Evolutionary conservation across 2,797 vertebrate genomes (phyloP).

Genomic region (Eupleurogrammus muticus): DNA sequence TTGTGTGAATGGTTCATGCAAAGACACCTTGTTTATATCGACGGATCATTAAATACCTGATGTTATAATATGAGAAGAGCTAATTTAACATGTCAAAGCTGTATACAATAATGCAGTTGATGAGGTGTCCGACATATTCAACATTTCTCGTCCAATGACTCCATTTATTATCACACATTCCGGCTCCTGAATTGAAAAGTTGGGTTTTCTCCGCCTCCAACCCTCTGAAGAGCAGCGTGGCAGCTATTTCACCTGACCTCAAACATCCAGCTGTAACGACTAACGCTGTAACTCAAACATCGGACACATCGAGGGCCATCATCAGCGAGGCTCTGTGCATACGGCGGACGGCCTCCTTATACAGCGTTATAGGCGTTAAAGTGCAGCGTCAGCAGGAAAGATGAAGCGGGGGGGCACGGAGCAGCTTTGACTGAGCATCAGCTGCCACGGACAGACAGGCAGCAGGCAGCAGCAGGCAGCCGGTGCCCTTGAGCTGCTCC

Average conservation of each 20-base stretch:
- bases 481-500: constrained; percentile 68
- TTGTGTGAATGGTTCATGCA: not conserved
- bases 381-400: constrained; percentile 68
- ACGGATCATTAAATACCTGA: no score
- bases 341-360: constrained; percentile 35
- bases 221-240: not conserved
- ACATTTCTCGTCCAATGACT: not conserved
- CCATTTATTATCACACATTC: no score
- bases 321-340: constrained; percentile 15
- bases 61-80: no score
- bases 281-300: constrained; percentile 14
- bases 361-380: constrained; percentile 35
- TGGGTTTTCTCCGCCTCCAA: not conserved
- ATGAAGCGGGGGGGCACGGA: constrained; percentile 52
- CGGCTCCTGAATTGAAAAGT: no score
- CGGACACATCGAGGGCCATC: constrained; percentile 15
- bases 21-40: not conserved
- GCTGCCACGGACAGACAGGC: constrained; percentile 67
- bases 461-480: constrained; percentile 48
- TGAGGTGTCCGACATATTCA: not conserved
- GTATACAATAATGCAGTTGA: not conserved
- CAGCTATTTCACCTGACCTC: not conserved
- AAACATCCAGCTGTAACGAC: constrained; percentile 9
- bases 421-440: constrained; percentile 63
- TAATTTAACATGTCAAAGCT: no score